Evolutionary conservation across 2,797 vertebrate species (phyloP).

Genomic region (Kryptopterus vitreolus): DNA sequence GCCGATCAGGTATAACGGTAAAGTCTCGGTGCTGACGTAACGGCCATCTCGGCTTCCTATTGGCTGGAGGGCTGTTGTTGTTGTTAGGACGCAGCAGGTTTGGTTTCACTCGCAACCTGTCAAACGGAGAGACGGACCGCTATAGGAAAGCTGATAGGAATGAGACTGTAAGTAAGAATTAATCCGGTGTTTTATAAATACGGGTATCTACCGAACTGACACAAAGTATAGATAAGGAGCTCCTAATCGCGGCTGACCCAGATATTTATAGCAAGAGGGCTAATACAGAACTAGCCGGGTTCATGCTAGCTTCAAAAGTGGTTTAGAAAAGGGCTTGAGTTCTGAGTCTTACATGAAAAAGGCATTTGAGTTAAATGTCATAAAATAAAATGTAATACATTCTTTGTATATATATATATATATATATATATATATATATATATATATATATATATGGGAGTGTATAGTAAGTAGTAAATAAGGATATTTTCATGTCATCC

Average conservation of each 20-base stretch:
- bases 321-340: too few relatives aligned
- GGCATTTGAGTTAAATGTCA: too few relatives aligned
- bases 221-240: neutral
- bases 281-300: neutral
- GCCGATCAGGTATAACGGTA: neutral
- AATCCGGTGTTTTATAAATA: neutral
- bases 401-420: too few relatives aligned
- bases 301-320: neutral
- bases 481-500: too few relatives aligned
- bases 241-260: neutral
- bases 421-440: too few relatives aligned
- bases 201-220: neutral
- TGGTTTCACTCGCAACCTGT: slow-evolving; percentile 65
- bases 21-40: neutral
- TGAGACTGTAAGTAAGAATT: slow-evolving; percentile 31
- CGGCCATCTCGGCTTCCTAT: neutral
- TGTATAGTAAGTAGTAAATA: too few relatives aligned
- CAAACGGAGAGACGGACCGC: slow-evolving; percentile 51
- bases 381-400: too few relatives aligned
- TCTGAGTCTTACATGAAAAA: too few relatives aligned
- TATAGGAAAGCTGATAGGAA: slow-evolving; percentile 14
- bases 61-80: slow-evolving; percentile 44
- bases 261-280: neutral
- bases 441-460: too few relatives aligned
- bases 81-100: slow-evolving; percentile 46